Base-by-base conservation (phyloP, 2,113 vertebrate genomes). In the Corynorhinus townsendii region DNA sequence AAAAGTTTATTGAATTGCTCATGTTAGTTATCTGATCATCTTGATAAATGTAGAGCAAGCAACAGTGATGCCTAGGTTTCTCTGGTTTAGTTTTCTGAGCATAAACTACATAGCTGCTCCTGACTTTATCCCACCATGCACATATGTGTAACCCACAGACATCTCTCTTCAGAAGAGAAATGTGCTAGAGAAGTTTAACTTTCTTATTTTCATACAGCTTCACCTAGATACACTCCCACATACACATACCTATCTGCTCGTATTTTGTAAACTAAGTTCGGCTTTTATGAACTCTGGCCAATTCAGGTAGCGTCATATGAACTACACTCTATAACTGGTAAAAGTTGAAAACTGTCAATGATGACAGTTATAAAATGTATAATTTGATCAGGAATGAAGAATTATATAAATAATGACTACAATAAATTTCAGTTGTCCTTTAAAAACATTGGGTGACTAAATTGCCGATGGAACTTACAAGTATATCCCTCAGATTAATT, bases 11-110 rank as follows among this genome's bases (percentile, higher is more conserved):
- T 96, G 95, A 43, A 0, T 93, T 95, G 93, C 94, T 98, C 73
- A 54, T 89, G 96, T 26, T 71, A 84, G 93, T 98, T 98, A 98
- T 99, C 98, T 98, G 98, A 99, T 98, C 83, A 76, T 97, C 97
- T 62, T 88, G 96, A 96, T 98, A 96, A 97, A 95, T 81, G 90
- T 88, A 97, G 97, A 91, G 97, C 96, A 98, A 94, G 85, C 94
- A 96, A 97, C 96, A 97, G 87, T 85, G 93, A 84, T 96, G 62
- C 52, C 79, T 93, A 96, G 96, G 88, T 97, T 98, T 98, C 97
- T 97, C 95, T 97, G 91, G 72, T 97, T 97, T 96, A 79, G 96
- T 96, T 96, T 96, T 90, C 96, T 96, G 94, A 97, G 85, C 47
- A 72, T 54, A 24, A 79, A 87, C 87, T 95, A 90, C 62, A 97